Base-by-base conservation (phyloP, 2,113 vertebrate genomes). In the Noturus placidus region DNA sequence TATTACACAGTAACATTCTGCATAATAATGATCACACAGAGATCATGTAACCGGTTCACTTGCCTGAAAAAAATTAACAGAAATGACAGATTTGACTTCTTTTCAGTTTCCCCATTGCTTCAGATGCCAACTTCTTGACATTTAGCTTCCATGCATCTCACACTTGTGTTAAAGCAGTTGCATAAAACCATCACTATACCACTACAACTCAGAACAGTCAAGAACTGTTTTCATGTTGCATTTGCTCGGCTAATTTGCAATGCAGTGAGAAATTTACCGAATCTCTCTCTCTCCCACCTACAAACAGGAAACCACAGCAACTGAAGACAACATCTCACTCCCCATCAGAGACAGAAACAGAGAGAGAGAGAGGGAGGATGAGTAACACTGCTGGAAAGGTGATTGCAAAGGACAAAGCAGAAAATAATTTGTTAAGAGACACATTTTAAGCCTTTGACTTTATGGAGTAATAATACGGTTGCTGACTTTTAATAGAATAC, bases 281-380 rank as follows among this genome's bases (percentile, higher is more conserved):
- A 85, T 65, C 81, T 89, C 89, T 92, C 89, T 92, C 90, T 92
- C 91, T 94, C 89, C 89, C 90, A 91, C 92, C 93, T 92, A 91
- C 94, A 91, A 91, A 95, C 94, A 95, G 94, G 94, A 95, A 95
- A 94, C 94, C 94, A 93, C 93, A 93, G 69, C 82, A 89, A 87
- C 90, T 89, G 80, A 70, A 93, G 91, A 93, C 92, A 92, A 89
- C 76, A 88, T 88, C 85, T 61, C 52, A 79, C 61, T 87, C 90
- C 89, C 69, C 87, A 85, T 54, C 84, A 87, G 72, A 88, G 42
- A n/a, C 4, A 77, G 54, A 83, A 74, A 56, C 19, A 83, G 33
- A 69, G 33, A 14, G 63, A 85, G 46, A 69, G 61, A 27, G 61
- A 22, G 76, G 65, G 14, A 67, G 50, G 27, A 57, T 38, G 2